A percentile compares a stretch with the other conserved stretches of the same genome.
Conservation (phyloP, 2,888 invertebrate genomes). For the Hypercompe scribonia region DNA sequence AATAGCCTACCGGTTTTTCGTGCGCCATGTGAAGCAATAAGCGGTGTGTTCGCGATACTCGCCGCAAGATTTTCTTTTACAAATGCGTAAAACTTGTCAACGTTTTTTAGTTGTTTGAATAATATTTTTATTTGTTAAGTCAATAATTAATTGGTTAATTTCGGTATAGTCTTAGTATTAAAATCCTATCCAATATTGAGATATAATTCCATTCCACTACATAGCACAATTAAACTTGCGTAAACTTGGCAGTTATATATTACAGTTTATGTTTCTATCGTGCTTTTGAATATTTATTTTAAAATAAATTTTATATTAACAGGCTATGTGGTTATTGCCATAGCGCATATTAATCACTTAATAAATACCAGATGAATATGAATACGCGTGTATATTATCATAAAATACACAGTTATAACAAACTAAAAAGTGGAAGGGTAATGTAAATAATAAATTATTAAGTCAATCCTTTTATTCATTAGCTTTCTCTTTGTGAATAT, state of each 20-base stretch:
- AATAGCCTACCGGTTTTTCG: constrained; percentile 45
- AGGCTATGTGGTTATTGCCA: neutral
- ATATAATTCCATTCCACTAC: too few relatives aligned
- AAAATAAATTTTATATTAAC: neutral
- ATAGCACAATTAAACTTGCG: too few relatives aligned
- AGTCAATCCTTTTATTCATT: neutral
- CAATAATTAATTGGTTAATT: too few relatives aligned
- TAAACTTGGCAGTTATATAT: neutral
- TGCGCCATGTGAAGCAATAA: constrained; percentile 9
- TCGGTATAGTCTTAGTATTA: too few relatives aligned
- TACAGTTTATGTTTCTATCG: neutral
- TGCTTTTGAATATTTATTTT: neutral
- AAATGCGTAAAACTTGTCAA: constrained; percentile 11
- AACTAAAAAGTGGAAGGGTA: neutral
- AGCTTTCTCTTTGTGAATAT: neutral
- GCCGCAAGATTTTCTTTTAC: constrained; percentile 15
- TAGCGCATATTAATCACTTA: neutral
- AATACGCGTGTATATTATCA: neutral
- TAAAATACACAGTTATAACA: neutral
- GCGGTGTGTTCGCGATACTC: neutral
- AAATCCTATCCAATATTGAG: too few relatives aligned
- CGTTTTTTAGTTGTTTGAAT: constrained; percentile 18
- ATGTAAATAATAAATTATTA: neutral
- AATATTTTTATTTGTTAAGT: neutral
- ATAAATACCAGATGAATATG: neutral